Percentiles rank a stretch among this genome's conserved stretches.
Conservation (phyloP, 1,140 invertebrate genomes). For the Zaprionus vittiger region DNA sequence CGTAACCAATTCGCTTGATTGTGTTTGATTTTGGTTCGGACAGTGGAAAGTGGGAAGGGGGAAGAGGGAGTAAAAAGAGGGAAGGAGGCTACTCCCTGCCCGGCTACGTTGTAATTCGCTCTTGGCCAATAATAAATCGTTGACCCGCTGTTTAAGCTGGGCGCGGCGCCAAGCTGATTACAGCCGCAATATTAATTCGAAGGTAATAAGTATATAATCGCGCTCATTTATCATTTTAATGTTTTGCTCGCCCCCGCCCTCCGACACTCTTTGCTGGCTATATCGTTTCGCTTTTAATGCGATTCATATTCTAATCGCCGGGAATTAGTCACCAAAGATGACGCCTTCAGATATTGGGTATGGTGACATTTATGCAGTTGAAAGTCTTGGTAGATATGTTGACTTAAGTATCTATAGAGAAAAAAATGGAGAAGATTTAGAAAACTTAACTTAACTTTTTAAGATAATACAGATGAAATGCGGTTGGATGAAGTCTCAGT, state of each 20-base stretch:
- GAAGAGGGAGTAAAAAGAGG: not conserved
- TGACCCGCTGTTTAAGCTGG: slow-evolving; percentile 37
- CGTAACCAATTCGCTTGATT: slow-evolving; percentile 77
- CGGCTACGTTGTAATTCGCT: slow-evolving; percentile 64
- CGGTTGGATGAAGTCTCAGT: no score
- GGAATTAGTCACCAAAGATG: slow-evolving; percentile 26
- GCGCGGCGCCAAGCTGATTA: slow-evolving; percentile 68
- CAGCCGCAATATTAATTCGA: slow-evolving; percentile 68
- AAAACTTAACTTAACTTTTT: no score
- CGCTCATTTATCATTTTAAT: slow-evolving; percentile 78
- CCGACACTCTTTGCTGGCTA: slow-evolving; percentile 2
- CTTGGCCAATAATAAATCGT: slow-evolving; percentile 78
- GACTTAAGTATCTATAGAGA: not conserved
- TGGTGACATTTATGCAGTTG: not conserved
- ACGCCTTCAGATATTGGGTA: not conserved
- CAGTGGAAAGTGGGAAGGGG: not conserved
- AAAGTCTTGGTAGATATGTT: not conserved
- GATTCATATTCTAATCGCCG: slow-evolving; percentile 29
- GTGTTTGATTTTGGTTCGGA: slow-evolving; percentile 66
- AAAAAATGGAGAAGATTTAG: no score
- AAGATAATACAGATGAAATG: no score
- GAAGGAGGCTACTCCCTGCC: slow-evolving; percentile 37
- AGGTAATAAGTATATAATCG: slow-evolving; percentile 76
- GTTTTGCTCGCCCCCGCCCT: slow-evolving; percentile 6
- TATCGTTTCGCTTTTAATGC: slow-evolving; percentile 38